These are phyloP conservation scores for Catamblyrhynchus diadema DNA, from an alignment of 2,797 vertebrate species.

Conservation along the genomic window DNA sequence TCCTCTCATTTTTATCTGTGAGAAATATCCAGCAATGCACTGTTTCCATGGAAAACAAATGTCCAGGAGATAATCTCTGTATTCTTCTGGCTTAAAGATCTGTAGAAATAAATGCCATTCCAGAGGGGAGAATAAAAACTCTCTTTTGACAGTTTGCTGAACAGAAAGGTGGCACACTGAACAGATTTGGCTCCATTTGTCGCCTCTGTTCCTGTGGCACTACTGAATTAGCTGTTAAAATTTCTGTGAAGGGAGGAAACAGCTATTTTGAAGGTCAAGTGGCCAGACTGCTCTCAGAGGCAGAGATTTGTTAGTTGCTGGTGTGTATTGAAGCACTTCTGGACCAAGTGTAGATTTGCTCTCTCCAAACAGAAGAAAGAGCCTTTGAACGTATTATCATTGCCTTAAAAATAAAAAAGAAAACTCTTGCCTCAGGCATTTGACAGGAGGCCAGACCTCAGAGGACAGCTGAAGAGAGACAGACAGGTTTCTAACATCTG, in stretches of 20 bases:
- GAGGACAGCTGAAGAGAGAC: background rate
- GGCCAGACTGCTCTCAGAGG: background rate
- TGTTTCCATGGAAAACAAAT: background rate
- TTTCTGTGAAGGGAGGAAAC: background rate
- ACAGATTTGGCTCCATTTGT: background rate
- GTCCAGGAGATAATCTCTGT: background rate
- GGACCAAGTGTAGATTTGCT: slow-evolving; percentile 8
- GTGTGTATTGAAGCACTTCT: background rate
- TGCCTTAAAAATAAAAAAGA: slow-evolving; percentile 23
- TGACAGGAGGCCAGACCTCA: slow-evolving; percentile 24
- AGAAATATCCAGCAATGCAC: background rate
- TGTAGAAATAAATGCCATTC: background rate
- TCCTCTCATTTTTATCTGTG: background rate
- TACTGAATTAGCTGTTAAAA: background rate
- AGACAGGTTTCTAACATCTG: slow-evolving; percentile 55
- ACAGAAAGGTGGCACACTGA: background rate
- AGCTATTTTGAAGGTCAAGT: background rate
- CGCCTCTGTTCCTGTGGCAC: background rate
- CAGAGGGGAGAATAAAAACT: background rate
- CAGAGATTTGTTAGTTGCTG: background rate
- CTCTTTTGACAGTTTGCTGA: background rate
- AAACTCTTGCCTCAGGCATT: background rate
- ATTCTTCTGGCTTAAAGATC: background rate
- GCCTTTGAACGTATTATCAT: background rate
- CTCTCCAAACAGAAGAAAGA: slow-evolving; percentile 1